Evolutionary conservation across 2,113 vertebrate species (phyloP), one percentile per base, ranked within the genome.

Genomic region (Nannobrachium achirus): DNA sequence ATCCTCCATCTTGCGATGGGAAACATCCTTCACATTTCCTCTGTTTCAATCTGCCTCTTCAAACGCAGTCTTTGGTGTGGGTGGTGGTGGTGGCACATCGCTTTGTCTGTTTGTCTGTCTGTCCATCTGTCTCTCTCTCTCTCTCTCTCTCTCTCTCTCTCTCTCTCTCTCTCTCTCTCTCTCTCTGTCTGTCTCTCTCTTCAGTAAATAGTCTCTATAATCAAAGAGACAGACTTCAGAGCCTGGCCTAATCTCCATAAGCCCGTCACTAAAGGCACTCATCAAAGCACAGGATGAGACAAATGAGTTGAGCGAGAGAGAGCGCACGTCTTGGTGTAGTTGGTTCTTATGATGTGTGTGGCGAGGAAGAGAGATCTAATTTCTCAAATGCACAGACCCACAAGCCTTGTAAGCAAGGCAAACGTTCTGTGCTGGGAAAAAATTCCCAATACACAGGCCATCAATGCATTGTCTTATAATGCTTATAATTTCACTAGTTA

Each of bases 171-270:
- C 25, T 25, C 25, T 25, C 25, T 25, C 25, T 33, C 25, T 33
- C 25, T 60, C 70, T 79, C 59, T 62, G 10, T 69, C 62, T 82
- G 7, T 71, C 55, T 83, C 51, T 56, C 66, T 20, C 10, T 4
- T 55, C 48, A 77, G 76, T 86, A 86, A 90, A 87, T 81, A 78
- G 77, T 69, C 63, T 83, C 79, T 74, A 39, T 70, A 84, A 90
- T 89, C 83, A 87, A 77, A 86, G 80, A 70, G 71, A 62, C 44
- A 11, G 59, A 78, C 69, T 81, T 84, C 71, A 83, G 73, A 89
- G 74, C 49, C 63, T 1, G 0, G 40, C 58, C 42, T 88, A 83
- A 87, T 87, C 81, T 80, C 59, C 51, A 56, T 20, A 78, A 80
- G 74, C 72, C 41, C 69, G 61, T 84, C 68, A 60, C 66, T 40